Evolutionary conservation across 2,888 invertebrate species (phyloP), one percentile per base, ranked within the genome.

Genomic region (Drosophila kambysellisi): DNA sequence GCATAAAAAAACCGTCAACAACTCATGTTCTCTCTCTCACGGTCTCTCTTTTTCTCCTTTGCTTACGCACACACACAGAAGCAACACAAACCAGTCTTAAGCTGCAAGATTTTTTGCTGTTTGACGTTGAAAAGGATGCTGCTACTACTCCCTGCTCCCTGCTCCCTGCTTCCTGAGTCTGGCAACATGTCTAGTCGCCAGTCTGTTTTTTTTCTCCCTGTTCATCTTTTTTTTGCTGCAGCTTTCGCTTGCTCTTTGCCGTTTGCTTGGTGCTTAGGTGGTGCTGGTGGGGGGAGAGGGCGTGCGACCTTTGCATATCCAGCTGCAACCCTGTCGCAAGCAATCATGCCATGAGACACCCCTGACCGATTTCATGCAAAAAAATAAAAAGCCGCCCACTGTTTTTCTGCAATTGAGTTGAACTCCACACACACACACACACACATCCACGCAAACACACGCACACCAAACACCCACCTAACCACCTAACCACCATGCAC

Each of bases 131-230:
- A 54, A 74, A 74, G 74, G 83, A 82, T 81, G 83, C 69, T 79
- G 57, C 48, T 53, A 51, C 51, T 70, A 66, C 58, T 53, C 59
- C 43, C 64, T 37, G 53, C 17, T 53, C 59, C 43, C 64, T 37
- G 53, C 17, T 56, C 35, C 15, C 15, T 35, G 53, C 53, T 15
- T 15, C n/a, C 39, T 39, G 39, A 29, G 83, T 83, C 81, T 81
- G 81, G 81, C 70, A 72, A 54, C 58, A 61, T 59, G 81, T 82
- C 83, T 82, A 83, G 83, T 81, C 81, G 54, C 48, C 59, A 66
- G 61, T 61, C 54, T 41, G 43, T 50, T 71, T 62, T 37, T 58
- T 51, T 64, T 70, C 12, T 8, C 46, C 20, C 25, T 50, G 41
- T n/a, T 48, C 20, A 51, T 33, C 2, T 57, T 51, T 33, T n/a